A percentile compares a stretch with the other conserved stretches of the same genome.
phyloP scores from a whole-genome alignment of 2,888 invertebrate species.

The Papilio elwesi region DNA sequence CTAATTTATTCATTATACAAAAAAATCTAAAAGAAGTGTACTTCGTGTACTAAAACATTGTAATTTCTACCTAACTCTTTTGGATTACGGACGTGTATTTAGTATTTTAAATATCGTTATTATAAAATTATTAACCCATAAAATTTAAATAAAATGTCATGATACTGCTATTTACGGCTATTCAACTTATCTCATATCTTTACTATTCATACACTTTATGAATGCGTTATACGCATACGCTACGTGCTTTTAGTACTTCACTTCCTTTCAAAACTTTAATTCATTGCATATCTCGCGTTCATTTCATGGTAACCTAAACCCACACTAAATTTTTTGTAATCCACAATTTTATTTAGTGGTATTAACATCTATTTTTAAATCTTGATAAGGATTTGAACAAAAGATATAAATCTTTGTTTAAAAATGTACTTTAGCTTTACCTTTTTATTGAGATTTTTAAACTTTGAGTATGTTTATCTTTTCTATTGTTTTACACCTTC shows the following conservation, averaged over 20 bases:
- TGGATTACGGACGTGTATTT: no score
- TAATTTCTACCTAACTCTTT: no score
- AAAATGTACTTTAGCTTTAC: neutral
- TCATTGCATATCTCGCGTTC: conserved; percentile 13
- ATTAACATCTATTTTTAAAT: conserved; percentile 8
- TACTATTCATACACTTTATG: neutral
- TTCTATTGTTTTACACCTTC: no score
- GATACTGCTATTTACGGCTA: neutral
- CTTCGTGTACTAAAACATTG: no score
- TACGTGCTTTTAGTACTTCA: conserved; percentile 6
- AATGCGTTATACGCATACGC: neutral
- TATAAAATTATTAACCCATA: neutral
- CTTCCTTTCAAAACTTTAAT: conserved; percentile 28
- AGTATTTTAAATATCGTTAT: neutral
- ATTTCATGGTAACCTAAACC: conserved; percentile 22
- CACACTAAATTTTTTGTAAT: conserved; percentile 4
- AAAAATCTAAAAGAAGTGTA: no score
- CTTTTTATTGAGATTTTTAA: no score
- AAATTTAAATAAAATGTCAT: neutral
- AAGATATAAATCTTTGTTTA: neutral
- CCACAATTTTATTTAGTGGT: conserved; percentile 11
- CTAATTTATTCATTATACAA: no score
- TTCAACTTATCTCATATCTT: conserved; percentile 2
- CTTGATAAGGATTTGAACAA: no score
- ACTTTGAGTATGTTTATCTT: no score